Evolutionary conservation across 2,113 vertebrate genomes (phyloP).

Genomic region (Xiphophorus maculatus): DNA sequence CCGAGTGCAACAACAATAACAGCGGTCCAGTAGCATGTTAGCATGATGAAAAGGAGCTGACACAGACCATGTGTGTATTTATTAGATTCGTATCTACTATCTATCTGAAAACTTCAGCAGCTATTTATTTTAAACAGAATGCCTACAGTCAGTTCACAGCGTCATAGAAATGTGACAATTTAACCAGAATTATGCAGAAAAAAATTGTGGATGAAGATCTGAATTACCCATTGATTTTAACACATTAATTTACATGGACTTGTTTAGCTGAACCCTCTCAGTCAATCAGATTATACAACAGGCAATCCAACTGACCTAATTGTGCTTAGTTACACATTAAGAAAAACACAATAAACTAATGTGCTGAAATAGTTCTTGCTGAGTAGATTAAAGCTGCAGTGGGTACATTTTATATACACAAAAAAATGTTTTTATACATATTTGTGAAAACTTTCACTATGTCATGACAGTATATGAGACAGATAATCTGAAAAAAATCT

Average conservation of each 20-base stretch:
- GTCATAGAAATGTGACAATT: neutral
- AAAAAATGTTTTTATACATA: no score
- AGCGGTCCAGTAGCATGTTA: neutral
- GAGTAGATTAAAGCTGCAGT: no score
- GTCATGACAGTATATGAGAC: no score
- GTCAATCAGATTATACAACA: neutral
- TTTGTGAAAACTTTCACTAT: no score
- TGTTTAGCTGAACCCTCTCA: neutral
- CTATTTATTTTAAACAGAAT: neutral
- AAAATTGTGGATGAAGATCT: neutral
- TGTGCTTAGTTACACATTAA: neutral
- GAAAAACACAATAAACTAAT: no score
- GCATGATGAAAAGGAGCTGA: neutral
- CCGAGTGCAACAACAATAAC: constrained; percentile 20
- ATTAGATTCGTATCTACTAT: no score
- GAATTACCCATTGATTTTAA: neutral
- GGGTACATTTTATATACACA: no score
- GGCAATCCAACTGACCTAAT: neutral
- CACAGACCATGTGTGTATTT: no score
- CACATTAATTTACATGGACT: neutral
- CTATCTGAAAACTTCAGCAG: neutral
- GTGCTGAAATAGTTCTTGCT: no score
- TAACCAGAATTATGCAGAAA: neutral
- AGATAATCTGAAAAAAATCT: no score
- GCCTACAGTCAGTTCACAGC: neutral